Percentiles rank a stretch among this genome's conserved stretches.
Evolutionary conservation across 2,113 vertebrate species (phyloP).

Genomic region (Addax nasomaculatus): DNA sequence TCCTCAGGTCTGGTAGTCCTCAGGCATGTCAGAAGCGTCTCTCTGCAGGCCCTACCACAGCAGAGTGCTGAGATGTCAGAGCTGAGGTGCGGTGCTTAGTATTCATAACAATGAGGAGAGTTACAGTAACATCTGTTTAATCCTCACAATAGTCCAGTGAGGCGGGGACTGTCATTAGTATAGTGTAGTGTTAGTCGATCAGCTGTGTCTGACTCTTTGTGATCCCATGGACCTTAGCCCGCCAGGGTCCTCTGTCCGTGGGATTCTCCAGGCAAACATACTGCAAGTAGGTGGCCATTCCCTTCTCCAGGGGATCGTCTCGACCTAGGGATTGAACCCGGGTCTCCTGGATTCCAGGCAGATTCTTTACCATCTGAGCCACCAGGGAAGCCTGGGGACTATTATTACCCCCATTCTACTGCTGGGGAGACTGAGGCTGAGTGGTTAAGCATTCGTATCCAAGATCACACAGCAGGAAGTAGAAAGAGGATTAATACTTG

Average conservation of each 20-base stretch:
- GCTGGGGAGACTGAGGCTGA: neutral
- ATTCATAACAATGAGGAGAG: neutral
- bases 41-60: neutral
- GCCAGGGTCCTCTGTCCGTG: neutral
- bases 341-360: neutral
- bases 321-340: neutral
- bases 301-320: neutral
- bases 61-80: neutral
- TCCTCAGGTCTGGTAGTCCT: fast-evolving
- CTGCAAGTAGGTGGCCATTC: neutral
- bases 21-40: neutral
- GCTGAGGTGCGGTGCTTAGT: neutral
- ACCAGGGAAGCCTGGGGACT: neutral
- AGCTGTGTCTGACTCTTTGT: neutral
- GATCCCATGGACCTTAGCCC: neutral
- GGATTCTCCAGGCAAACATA: neutral
- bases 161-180: too few species aligned
- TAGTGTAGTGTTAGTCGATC: neutral
- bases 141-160: neutral
- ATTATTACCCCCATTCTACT: neutral
- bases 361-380: neutral
- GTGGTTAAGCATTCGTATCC: neutral
- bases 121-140: neutral
- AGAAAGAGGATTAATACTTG: neutral
- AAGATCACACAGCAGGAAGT: neutral